These are phyloP conservation scores for Isichthys henryi DNA, from an alignment of 2,113 vertebrate species.

Conservation along the genomic window DNA sequence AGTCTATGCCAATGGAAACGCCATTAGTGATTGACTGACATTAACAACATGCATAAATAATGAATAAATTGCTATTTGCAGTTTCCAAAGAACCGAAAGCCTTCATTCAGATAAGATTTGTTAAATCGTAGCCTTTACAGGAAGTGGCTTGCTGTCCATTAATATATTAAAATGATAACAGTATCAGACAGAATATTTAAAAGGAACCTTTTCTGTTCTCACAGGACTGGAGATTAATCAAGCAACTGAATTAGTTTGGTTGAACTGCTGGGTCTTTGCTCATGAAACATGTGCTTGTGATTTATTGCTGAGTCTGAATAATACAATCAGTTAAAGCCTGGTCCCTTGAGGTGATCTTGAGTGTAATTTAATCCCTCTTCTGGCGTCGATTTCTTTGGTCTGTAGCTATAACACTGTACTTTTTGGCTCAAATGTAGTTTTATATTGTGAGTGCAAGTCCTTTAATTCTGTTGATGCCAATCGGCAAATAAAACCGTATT, in stretches of 20 bases:
- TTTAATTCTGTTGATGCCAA: background rate
- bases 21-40: background rate
- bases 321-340: background rate
- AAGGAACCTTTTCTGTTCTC: background rate
- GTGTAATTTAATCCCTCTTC: background rate
- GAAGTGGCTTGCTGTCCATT: background rate
- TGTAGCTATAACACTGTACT: background rate
- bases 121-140: background rate
- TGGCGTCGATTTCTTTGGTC: background rate
- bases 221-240: background rate
- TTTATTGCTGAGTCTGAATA: background rate
- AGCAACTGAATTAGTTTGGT: background rate
- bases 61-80: background rate
- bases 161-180: background rate
- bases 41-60: background rate
- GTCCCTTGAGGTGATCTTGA: background rate
- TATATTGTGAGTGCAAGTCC: background rate
- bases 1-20: background rate
- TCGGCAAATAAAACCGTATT: background rate
- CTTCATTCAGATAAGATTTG: background rate
- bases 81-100: background rate
- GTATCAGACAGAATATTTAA: background rate
- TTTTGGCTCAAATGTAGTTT: background rate
- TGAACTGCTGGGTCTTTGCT: background rate
- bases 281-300: background rate